Percentiles rank a stretch among this genome's conserved stretches.
Evolutionary conservation across 1,140 invertebrate genomes (phyloP).

Genomic region (Drosophila repletoides): DNA sequence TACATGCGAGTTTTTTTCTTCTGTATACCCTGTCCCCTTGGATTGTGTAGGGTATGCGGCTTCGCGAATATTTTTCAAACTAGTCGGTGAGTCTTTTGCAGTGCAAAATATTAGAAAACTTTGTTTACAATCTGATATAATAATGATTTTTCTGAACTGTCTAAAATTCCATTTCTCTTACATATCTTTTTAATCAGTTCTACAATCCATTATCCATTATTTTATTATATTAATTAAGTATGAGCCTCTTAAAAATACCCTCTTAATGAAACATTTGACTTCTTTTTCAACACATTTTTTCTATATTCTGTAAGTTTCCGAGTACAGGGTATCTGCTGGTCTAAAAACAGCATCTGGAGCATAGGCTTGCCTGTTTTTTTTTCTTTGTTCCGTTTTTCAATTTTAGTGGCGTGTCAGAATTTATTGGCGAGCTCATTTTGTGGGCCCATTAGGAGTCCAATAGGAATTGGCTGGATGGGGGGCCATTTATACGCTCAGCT

Average conservation of each 20-base stretch:
- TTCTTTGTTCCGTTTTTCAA: constrained; percentile 40
- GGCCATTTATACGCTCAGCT: constrained; percentile 42
- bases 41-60: too few species aligned
- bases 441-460: constrained; percentile 49
- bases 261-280: neutral
- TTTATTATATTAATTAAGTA: too few species aligned
- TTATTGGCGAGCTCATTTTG: constrained; percentile 71
- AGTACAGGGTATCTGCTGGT: neutral
- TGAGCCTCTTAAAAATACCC: too few species aligned
- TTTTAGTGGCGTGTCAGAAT: constrained; percentile 75
- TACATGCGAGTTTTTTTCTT: neutral
- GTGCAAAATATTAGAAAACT: too few species aligned
- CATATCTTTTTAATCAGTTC: neutral
- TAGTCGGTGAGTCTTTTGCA: too few species aligned
- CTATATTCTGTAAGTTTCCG: too few species aligned
- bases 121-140: too few species aligned
- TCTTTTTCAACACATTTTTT: too few species aligned
- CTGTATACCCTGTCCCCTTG: constrained; percentile 10
- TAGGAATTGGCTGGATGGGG: neutral
- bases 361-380: neutral
- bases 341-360: too few species aligned
- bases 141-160: too few species aligned
- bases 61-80: too few species aligned
- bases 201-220: too few species aligned
- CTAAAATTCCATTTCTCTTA: neutral